Conservation (phyloP, 2,113 vertebrate genomes). For the Lipotes vexillifer region DNA sequence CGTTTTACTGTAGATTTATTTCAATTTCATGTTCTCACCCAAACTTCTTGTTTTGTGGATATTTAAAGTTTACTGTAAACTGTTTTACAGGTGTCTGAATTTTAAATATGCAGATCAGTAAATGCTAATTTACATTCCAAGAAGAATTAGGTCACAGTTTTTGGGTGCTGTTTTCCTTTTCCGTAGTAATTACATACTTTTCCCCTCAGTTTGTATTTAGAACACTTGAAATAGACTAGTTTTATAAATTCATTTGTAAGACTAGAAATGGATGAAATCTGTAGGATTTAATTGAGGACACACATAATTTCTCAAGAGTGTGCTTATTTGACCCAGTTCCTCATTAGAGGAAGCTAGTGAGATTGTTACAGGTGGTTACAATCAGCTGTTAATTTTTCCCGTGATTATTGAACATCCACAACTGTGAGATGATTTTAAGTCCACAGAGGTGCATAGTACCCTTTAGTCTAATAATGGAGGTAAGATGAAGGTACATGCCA, state of each 20-base stretch:
- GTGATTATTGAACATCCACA: background rate
- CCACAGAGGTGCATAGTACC: background rate
- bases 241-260: constrained; percentile 31
- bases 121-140: constrained; percentile 23
- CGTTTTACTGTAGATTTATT: background rate
- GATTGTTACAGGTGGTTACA: background rate
- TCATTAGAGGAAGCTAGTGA: background rate
- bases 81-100: background rate
- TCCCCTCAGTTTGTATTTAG: constrained; percentile 8
- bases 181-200: background rate
- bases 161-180: background rate
- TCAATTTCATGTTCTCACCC: constrained; percentile 25
- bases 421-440: background rate
- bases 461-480: background rate
- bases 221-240: background rate
- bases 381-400: background rate
- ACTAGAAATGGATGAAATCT: background rate
- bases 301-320: background rate
- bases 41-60: background rate
- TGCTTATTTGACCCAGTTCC: background rate
- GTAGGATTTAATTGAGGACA: background rate
- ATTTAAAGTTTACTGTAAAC: background rate
- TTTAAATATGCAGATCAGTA: constrained; percentile 23
- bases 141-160: constrained; percentile 6
- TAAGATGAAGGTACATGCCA: background rate